Evolutionary conservation across 2,888 invertebrate species (phyloP).

Genomic region (Rutpela maculata): DNA sequence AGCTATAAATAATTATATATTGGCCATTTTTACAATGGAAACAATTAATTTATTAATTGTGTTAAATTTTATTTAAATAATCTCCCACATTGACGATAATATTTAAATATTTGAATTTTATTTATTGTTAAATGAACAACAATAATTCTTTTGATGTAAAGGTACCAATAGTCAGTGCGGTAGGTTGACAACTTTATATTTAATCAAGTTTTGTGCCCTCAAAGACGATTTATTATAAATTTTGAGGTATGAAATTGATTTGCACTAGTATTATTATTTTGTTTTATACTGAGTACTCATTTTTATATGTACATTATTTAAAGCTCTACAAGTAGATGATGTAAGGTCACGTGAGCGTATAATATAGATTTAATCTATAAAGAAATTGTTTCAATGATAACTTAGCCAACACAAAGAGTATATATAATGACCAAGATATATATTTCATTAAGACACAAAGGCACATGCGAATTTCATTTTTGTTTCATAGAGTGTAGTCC

Average conservation of each 20-base stretch:
- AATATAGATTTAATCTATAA: constrained; percentile 62
- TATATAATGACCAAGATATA: constrained; percentile 61
- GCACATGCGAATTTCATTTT: constrained; percentile 56
- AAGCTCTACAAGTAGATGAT: constrained; percentile 57
- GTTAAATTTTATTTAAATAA: constrained; percentile 44
- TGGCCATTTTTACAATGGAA: constrained; percentile 54
- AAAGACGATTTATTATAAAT: constrained; percentile 26
- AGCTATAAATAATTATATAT: constrained; percentile 58
- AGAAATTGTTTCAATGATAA: constrained; percentile 56
- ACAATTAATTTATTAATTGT: constrained; percentile 47
- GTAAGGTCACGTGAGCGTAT: constrained; percentile 58
- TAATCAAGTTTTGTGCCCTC: constrained; percentile 37
- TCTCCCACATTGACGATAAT: constrained; percentile 38
- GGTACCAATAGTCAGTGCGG: constrained; percentile 20
- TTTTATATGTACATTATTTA: constrained; percentile 59
- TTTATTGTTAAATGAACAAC: constrained; percentile 39
- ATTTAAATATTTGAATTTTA: constrained; percentile 21
- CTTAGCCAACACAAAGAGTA: constrained; percentile 51
- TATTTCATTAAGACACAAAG: constrained; percentile 52
- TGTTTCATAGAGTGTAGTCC: constrained; percentile 60
- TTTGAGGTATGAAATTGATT: constrained; percentile 34
- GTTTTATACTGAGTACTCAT: constrained; percentile 55
- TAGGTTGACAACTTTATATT: constrained; percentile 32
- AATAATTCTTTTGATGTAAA: constrained; percentile 7
- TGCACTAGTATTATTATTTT: constrained; percentile 60